Base-by-base conservation (phyloP, 2,797 vertebrate species). In the Cuniculus paca region DNA sequence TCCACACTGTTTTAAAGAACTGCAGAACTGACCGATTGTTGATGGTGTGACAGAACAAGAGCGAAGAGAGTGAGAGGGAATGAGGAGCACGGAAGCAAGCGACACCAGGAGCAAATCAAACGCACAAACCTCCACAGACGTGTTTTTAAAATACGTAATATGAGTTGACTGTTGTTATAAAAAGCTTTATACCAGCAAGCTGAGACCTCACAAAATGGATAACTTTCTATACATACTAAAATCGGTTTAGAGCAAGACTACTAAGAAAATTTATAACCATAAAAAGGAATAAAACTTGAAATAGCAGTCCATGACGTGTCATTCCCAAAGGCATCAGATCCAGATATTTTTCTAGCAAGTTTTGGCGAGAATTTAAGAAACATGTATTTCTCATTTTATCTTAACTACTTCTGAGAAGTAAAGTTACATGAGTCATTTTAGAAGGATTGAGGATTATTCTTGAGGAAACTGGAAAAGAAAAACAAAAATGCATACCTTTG, bases 161-260 rank as follows among this genome's bases (percentile, higher is more conserved):
- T 58, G 12, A 39, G 2, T 82, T 79, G 58, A 84, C 61, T 39
- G 16, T 56, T 80, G 3, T 5, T 45, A 74, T 48, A 31, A 90
- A 39, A 72, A 6, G 39, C 36, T 82, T 74, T 52, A 61, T 52
- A 63, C 6, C 14, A 95, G 22, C 48, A 90, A 22, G 24, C 94
- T n/a, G 5, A 88, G 85, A 81, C 63, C 26, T 24, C 10, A 36
- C 31, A 34, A 74, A 93, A 60, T 83, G 34, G 31, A 6, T 34
- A 79, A 74, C 84, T 84, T 94, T 48, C 42, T 94, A 45, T 36
- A 39, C 75, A 90, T 70, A 54, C n/a, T 78, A 91, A 61, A 48
- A 52, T 60, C 82, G 54, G n/a, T 56, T 94, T 85, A 72, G 10
- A 90, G 16, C 8, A 42, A 84, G 63, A 70, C 26, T 42, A 75